Base-by-base conservation (phyloP, 2,113 vertebrate genomes). In the human (Homo sapiens) region DNA sequence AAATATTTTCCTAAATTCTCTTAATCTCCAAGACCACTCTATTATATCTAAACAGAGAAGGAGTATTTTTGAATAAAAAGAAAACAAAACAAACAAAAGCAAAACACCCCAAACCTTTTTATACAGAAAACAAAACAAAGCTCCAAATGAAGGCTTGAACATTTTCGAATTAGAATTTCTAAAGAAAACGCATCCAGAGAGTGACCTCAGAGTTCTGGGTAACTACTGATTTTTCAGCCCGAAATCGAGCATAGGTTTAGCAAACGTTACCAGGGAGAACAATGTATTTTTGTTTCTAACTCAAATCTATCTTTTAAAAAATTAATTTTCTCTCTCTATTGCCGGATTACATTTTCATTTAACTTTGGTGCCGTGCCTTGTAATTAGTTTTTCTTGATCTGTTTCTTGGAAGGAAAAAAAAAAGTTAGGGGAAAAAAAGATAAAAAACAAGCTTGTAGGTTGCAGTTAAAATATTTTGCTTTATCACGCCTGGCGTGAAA, bases 361-460 rank as follows among this genome's bases (percentile, higher is more conserved):
- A 90, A 94, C 87, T 98, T 96, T 30, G 30, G 81, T n/a, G 88
- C 82, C 32, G 7, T 85, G 80, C 38, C 76, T 95, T 97, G 45
- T 94, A 97, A 96, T 97, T 97, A 96, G 52, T 94, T 97, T 98
- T 88, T 93, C 80, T 96, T 92, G 70, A 93, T 93, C n/a, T 96
- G 76, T 90, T 96, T 96, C 93, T 97, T 73, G 84, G 70, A 68
- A 92, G 40, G 32, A 64, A 59, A 14, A 55, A 73, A 78, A 79
- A 38, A 66, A 73, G 70, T 38, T 30, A 68, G 38, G 27, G 48
- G 61, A 18, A 32, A 72, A 45, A 52, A 79, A 25, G 90, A 81
- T 27, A 18, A 96, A 93, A 96, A 86, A 75, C 52, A 90, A 90
- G 70, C 84, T 85, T 97, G 84, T 73, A 70, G 94, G 83, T 61